phyloP scores from a whole-genome alignment of 2,113 vertebrate species.

The Sturnus vulgaris region DNA sequence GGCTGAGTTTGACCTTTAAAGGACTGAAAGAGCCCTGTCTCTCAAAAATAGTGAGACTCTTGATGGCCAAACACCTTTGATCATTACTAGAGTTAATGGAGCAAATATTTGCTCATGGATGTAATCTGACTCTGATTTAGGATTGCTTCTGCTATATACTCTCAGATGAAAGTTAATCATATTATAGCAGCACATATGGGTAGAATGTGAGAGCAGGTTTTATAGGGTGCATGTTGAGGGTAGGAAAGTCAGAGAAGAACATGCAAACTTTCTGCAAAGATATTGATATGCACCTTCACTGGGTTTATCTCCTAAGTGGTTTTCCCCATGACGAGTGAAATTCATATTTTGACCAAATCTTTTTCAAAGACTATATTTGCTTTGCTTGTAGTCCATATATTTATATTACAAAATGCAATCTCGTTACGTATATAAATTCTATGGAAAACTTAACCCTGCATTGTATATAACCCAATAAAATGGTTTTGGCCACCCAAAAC shows the following conservation, averaged over 20 bases:
- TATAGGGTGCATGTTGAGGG: background rate
- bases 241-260: background rate
- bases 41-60: background rate
- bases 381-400: background rate
- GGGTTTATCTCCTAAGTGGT: background rate
- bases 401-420: background rate
- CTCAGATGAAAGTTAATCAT: background rate
- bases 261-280: background rate
- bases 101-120: slow-evolving; percentile 47
- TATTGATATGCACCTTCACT: background rate
- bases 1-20: slow-evolving; percentile 20
- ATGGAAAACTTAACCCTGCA: background rate
- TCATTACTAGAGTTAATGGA: slow-evolving; percentile 1
- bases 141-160: background rate
- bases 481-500: background rate
- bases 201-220: background rate
- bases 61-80: background rate
- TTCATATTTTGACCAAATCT: background rate
- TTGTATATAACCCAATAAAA: background rate
- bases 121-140: background rate
- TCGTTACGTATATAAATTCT: background rate
- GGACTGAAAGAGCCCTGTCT: background rate
- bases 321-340: background rate
- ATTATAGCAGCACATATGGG: background rate
- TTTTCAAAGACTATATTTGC: background rate